Percentiles rank a stretch among this genome's conserved stretches.
Conservation (phyloP, 1,140 invertebrate genomes). For the Drosophila tristis region DNA sequence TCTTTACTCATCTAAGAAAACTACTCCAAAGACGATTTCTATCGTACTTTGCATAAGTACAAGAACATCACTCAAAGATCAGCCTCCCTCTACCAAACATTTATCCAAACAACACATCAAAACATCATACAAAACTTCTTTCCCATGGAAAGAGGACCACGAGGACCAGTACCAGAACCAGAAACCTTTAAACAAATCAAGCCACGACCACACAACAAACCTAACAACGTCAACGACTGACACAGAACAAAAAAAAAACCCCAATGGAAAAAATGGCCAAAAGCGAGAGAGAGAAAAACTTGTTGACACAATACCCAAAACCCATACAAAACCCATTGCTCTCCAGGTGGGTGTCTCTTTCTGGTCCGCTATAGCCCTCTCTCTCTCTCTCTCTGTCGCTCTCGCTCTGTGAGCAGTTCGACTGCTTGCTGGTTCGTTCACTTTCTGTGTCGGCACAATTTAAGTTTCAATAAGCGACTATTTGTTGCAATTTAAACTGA, state of each 20-base stretch:
- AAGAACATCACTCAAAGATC: not conserved
- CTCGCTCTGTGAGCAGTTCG: constrained; percentile 9
- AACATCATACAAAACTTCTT: constrained; percentile 29
- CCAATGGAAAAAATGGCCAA: constrained; percentile 70
- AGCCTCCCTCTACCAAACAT: not conserved
- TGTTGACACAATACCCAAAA: constrained; percentile 75
- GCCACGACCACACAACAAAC: constrained; percentile 70
- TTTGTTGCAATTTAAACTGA: constrained; percentile 83
- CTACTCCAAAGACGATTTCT: no score
- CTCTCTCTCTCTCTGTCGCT: not conserved
- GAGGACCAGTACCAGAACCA: constrained; percentile 29
- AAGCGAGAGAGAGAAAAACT: constrained; percentile 61
- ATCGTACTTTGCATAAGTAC: not conserved
- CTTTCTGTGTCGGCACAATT: constrained; percentile 78
- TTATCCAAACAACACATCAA: constrained; percentile 34
- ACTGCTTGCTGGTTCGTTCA: constrained; percentile 39
- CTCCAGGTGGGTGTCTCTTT: constrained; percentile 25
- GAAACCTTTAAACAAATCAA: constrained; percentile 79
- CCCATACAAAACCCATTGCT: constrained; percentile 30
- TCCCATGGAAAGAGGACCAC: constrained; percentile 50
- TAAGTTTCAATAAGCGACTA: constrained; percentile 83
- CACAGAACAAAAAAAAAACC: constrained; percentile 38
- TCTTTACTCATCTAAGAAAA: no score
- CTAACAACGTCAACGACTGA: constrained; percentile 67
- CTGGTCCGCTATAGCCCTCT: constrained; percentile 14